Conservation (phyloP, 2,888 invertebrate species). For the Portevinia maculata region DNA sequence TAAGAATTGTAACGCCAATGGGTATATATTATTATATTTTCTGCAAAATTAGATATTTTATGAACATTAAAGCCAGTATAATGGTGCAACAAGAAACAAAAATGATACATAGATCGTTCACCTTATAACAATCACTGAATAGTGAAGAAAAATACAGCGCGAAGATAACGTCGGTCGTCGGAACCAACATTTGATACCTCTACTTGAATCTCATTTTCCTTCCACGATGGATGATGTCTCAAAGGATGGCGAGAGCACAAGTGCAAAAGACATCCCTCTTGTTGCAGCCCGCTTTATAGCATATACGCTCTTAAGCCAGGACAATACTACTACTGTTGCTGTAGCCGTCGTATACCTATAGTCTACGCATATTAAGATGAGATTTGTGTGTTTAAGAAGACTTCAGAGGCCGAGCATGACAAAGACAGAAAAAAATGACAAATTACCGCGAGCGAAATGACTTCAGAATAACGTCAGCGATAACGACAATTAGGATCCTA, state of each 20-base stretch:
- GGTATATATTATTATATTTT: conserved; percentile 21
- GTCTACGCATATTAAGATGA: conserved; percentile 36
- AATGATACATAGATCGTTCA: conserved; percentile 29
- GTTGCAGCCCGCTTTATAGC: neutral
- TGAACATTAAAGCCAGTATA: conserved; percentile 30
- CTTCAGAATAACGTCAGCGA: conserved; percentile 49
- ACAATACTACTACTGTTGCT: neutral
- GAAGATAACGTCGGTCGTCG: neutral
- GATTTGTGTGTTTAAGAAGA: conserved; percentile 10
- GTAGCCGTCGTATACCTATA: conserved; percentile 6
- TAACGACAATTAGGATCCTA: conserved; percentile 48
- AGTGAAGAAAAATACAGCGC: neutral
- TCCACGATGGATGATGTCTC: conserved; percentile 36
- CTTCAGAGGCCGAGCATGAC: neutral
- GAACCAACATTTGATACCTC: conserved; percentile 29
- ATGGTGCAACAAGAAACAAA: conserved; percentile 22
- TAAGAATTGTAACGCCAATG: conserved; percentile 1
- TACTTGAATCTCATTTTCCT: conserved; percentile 42
- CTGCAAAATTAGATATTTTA: conserved; percentile 20
- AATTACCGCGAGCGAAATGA: conserved; percentile 46
- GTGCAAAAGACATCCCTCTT: conserved; percentile 21
- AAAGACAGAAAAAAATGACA: conserved; percentile 37
- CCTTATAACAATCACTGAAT: conserved; percentile 27
- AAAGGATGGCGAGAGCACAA: conserved; percentile 6
- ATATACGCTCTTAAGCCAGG: neutral